Percentiles rank a stretch among this genome's conserved stretches.
phyloP scores from a whole-genome alignment of 92 coral and sea anemone genomes.

The Muricea muricata region DNA sequence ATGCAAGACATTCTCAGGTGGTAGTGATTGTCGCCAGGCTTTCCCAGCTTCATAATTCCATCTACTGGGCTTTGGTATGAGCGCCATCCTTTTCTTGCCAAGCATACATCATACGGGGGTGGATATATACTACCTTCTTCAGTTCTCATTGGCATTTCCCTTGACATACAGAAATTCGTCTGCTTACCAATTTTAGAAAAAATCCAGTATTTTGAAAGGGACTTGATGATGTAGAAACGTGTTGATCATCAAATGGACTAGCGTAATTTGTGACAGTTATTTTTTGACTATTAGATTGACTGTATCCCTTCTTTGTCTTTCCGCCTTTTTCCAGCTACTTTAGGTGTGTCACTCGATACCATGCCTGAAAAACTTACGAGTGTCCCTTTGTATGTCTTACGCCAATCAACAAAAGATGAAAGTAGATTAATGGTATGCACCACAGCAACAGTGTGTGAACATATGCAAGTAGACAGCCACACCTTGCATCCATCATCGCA shows the following conservation, averaged over 20 bases:
- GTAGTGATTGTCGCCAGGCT: too few species aligned
- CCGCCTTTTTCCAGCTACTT: constrained; percentile 58
- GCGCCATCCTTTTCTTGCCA: constrained; percentile 56
- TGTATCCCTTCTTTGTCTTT: constrained; percentile 2
- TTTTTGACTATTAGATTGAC: background rate
- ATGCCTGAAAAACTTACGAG: background rate
- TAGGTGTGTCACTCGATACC: constrained; percentile 42
- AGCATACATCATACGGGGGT: constrained; percentile 59
- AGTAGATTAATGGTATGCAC: constrained; percentile 12
- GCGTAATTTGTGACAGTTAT: constrained; percentile 2
- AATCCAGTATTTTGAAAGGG: constrained; percentile 56
- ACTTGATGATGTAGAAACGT: constrained; percentile 15
- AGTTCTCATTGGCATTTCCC: constrained; percentile 63
- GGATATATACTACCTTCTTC: constrained; percentile 51
- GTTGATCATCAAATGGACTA: constrained; percentile 44
- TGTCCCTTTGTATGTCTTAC: background rate
- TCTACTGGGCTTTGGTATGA: constrained; percentile 33
- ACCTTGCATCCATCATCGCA: constrained; percentile 59
- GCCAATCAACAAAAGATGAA: constrained; percentile 34
- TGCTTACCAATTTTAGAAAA: constrained; percentile 62
- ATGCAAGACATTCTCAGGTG: constrained; percentile 29
- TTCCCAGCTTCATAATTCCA: constrained; percentile 56
- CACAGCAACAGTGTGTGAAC: constrained; percentile 55
- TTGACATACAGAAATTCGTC: constrained; percentile 65
- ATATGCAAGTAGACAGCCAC: constrained; percentile 56